Conservation (phyloP, 2,113 vertebrate genomes). For the Percina caprodes region DNA sequence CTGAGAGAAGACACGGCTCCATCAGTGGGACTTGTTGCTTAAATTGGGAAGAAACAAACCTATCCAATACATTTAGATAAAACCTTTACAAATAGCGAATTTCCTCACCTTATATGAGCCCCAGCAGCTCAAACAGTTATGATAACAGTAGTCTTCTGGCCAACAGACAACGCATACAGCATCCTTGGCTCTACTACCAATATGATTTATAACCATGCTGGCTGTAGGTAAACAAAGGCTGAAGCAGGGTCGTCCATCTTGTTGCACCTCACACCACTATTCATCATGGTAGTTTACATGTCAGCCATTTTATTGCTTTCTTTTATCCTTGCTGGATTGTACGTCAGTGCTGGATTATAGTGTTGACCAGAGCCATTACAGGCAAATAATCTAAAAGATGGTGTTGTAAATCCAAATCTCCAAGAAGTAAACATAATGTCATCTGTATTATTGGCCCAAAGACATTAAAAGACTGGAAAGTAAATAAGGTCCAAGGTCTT, state of each 20-base stretch:
- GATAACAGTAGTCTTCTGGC: neutral
- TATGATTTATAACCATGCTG: slow-evolving; percentile 42
- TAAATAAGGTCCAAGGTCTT: slow-evolving; percentile 17
- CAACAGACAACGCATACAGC: neutral
- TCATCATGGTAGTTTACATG: slow-evolving; percentile 62
- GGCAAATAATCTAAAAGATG: slow-evolving; percentile 23
- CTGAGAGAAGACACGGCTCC: neutral
- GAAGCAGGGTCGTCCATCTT: slow-evolving; percentile 39
- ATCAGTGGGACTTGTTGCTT: neutral
- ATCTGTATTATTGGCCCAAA: slow-evolving; percentile 21
- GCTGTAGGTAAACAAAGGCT: slow-evolving; percentile 56
- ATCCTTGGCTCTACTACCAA: neutral
- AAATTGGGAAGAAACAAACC: neutral
- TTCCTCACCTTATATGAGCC: neutral
- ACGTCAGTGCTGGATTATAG: slow-evolving; percentile 34
- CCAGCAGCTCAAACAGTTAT: neutral
- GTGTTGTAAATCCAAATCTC: slow-evolving; percentile 51
- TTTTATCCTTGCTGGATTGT: neutral
- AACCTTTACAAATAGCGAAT: neutral
- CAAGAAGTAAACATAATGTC: slow-evolving; percentile 26
- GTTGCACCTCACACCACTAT: slow-evolving; percentile 29
- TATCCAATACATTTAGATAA: neutral
- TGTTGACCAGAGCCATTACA: slow-evolving; percentile 37
- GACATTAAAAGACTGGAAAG: slow-evolving; percentile 42
- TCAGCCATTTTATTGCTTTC: slow-evolving; percentile 49